These are phyloP conservation scores for Wiebesia pumilae DNA, from an alignment of 1,140 invertebrate species.

Conservation along the genomic window DNA sequence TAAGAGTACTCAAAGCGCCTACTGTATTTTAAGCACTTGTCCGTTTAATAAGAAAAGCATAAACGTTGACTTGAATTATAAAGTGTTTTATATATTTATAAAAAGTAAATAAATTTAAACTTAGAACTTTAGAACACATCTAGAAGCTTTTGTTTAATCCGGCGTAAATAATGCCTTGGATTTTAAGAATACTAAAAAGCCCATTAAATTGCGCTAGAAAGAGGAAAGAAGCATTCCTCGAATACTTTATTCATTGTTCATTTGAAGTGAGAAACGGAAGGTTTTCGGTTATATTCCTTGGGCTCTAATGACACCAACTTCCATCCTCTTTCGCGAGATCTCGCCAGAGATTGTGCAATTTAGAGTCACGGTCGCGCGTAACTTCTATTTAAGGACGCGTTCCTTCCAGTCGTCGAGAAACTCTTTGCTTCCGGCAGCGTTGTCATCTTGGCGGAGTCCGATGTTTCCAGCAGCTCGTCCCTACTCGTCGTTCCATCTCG, in stretches of 20 bases:
- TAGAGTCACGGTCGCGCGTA: background rate
- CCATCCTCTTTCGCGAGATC: background rate
- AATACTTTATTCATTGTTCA: background rate
- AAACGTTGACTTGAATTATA: background rate
- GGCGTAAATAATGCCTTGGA: background rate
- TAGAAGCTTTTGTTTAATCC: background rate
- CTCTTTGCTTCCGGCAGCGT: conserved; percentile 19
- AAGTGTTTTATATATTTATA: background rate
- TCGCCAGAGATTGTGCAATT: conserved; percentile 1
- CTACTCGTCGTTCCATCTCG: background rate
- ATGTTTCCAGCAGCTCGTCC: background rate
- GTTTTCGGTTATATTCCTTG: background rate
- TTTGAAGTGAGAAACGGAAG: background rate
- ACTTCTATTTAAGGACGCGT: conserved; percentile 41
- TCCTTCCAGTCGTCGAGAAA: conserved; percentile 31
- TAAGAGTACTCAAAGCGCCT: background rate
- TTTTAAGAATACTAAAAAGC: too few relatives aligned
- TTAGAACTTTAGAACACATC: background rate
- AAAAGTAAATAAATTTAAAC: background rate
- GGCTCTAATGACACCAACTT: background rate
- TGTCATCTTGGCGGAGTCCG: background rate
- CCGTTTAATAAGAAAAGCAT: background rate
- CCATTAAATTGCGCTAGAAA: too few relatives aligned
- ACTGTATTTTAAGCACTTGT: too few relatives aligned
- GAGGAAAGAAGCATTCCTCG: too few relatives aligned